phyloP scores from a whole-genome alignment of 2,113 vertebrate genomes.

The Deroptyus accipitrinus region DNA sequence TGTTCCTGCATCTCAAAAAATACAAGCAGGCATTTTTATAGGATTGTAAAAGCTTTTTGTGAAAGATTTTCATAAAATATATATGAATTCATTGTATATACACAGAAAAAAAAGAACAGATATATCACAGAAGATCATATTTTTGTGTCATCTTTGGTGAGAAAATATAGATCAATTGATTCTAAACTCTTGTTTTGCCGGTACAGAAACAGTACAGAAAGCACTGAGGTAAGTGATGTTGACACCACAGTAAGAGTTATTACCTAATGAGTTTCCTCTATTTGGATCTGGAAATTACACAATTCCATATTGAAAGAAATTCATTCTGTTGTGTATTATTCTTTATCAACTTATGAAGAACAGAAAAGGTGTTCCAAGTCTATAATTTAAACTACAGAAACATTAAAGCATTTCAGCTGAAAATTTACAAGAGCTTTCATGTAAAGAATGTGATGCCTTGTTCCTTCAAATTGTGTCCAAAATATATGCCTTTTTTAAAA shows the following conservation, averaged over 20 bases:
- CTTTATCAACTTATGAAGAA: neutral
- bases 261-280: neutral
- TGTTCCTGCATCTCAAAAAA: neutral
- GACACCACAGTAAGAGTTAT: slow-evolving; percentile 20
- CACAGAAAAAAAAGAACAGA: neutral
- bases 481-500: neutral
- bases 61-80: slow-evolving; percentile 49
- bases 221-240: neutral
- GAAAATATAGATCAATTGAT: slow-evolving; percentile 18
- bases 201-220: neutral
- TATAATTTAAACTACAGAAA: neutral
- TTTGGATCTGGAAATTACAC: neutral
- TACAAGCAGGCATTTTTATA: neutral
- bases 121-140: slow-evolving; percentile 27
- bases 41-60: neutral
- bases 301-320: neutral
- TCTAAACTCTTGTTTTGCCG: slow-evolving; percentile 1
- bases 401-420: neutral
- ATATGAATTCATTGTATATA: slow-evolving; percentile 19
- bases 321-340: neutral
- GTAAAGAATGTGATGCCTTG: neutral
- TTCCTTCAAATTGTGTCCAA: neutral
- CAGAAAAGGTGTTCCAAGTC: neutral
- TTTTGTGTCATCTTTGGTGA: slow-evolving; percentile 29
- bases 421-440: neutral